phyloP scores from a whole-genome alignment of 2,888 invertebrate genomes.

The Phasia obesa region DNA sequence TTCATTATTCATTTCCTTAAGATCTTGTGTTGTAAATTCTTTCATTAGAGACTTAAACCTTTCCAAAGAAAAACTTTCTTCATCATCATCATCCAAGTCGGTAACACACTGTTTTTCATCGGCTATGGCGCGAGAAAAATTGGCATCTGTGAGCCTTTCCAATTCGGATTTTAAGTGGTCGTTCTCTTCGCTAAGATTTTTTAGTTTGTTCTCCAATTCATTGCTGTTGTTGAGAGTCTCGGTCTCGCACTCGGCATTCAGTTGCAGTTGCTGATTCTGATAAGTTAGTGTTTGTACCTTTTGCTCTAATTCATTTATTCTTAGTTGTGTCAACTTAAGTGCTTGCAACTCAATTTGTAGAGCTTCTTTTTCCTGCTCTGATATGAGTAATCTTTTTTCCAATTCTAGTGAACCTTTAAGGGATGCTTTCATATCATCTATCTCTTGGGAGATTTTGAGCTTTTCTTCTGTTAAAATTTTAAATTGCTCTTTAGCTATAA shows the following conservation, averaged over 20 bases:
- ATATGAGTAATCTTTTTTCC: conserved; percentile 75
- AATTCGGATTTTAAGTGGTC: conserved; percentile 75
- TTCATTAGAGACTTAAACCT: conserved; percentile 75
- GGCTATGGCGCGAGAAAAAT: conserved; percentile 76
- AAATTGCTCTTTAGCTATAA: conserved; percentile 72
- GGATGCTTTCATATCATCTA: conserved; percentile 63
- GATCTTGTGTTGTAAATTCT: conserved; percentile 73
- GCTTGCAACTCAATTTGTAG: conserved; percentile 77
- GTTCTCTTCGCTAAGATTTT: conserved; percentile 75
- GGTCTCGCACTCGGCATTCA: conserved; percentile 78
- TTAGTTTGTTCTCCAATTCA: conserved; percentile 76
- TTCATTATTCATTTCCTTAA: conserved; percentile 62
- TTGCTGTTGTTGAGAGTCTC: conserved; percentile 75
- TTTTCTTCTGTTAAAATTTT: conserved; percentile 72
- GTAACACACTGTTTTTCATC: conserved; percentile 80
- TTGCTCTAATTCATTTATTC: conserved; percentile 72
- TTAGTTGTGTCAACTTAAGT: conserved; percentile 51
- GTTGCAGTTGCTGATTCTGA: conserved; percentile 78
- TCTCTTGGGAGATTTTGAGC: conserved; percentile 54
- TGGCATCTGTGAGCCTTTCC: conserved; percentile 75
- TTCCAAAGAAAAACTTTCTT: conserved; percentile 72
- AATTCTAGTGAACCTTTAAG: conserved; percentile 71
- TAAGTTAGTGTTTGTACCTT: conserved; percentile 76
- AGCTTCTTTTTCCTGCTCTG: conserved; percentile 78
- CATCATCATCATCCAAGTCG: conserved; percentile 78